phyloP scores from a whole-genome alignment of 1,140 invertebrate species.

The Trachelipus rathkii region DNA sequence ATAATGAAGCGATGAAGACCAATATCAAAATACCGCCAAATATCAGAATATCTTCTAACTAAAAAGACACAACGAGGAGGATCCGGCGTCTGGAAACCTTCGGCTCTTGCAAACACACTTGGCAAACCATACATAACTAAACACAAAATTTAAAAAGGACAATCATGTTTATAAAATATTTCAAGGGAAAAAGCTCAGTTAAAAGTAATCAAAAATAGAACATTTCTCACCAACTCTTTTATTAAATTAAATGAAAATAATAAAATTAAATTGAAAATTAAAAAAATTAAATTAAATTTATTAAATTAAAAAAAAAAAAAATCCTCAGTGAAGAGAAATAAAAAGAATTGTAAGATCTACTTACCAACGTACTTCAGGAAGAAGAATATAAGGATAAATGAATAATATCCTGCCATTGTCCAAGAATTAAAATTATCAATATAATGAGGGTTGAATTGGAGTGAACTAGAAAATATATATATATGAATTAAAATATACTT shows the following conservation, averaged over 20 bases:
- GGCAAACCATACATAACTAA: slow-evolving; percentile 1
- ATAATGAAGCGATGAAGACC: neutral
- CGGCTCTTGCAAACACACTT: neutral
- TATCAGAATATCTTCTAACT: neutral
- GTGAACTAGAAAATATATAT: neutral
- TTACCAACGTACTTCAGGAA: neutral
- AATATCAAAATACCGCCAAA: neutral
- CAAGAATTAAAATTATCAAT: neutral
- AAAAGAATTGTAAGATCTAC: neutral
- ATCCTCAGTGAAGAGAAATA: no score
- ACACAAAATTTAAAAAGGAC: no score
- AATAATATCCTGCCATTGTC: slow-evolving; percentile 1
- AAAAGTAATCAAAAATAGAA: no score
- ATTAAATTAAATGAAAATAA: no score
- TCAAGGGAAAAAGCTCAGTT: no score
- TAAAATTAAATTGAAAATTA: no score
- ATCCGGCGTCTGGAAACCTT: neutral
- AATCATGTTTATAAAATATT: no score
- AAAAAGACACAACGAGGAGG: neutral
- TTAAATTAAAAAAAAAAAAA: no score
- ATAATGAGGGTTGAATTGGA: neutral
- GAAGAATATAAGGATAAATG: neutral
- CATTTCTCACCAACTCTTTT: no score
- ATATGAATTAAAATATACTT: no score
- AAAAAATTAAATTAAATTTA: no score